Conservation (phyloP, 2,113 vertebrate genomes). For the Arizona elegans region DNA sequence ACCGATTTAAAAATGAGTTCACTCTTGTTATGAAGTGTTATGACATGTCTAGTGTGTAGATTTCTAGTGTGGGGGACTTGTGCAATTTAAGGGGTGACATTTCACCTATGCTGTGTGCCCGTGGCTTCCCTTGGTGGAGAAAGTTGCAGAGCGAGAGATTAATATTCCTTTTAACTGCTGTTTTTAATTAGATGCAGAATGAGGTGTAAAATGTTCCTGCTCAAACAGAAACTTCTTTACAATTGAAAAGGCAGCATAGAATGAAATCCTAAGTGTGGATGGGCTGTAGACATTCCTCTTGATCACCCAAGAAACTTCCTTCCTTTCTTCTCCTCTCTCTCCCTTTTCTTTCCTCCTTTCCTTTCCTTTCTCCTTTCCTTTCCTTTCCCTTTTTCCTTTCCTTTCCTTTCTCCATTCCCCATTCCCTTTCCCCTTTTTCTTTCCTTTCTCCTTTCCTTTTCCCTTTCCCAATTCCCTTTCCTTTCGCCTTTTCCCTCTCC, state of each 20-base stretch:
- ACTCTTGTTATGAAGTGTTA: background rate
- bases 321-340: background rate
- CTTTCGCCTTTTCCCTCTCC: no score
- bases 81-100: background rate
- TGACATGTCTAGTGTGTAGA: background rate
- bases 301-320: background rate
- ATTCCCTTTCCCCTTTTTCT: no score
- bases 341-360: no score
- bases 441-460: no score
- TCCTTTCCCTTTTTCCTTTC: background rate
- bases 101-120: conserved; percentile 16
- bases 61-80: background rate
- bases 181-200: conserved; percentile 42
- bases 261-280: background rate
- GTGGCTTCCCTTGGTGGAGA: background rate
- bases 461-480: no score
- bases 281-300: background rate
- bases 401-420: background rate
- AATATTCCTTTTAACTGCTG: conserved; percentile 25
- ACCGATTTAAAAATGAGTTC: background rate
- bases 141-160: background rate
- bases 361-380: no score
- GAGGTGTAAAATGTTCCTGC: background rate
- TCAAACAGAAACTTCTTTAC: conserved; percentile 29
- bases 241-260: background rate